Conservation (phyloP, 2,888 invertebrate species). For the Cosmia pyralina region DNA sequence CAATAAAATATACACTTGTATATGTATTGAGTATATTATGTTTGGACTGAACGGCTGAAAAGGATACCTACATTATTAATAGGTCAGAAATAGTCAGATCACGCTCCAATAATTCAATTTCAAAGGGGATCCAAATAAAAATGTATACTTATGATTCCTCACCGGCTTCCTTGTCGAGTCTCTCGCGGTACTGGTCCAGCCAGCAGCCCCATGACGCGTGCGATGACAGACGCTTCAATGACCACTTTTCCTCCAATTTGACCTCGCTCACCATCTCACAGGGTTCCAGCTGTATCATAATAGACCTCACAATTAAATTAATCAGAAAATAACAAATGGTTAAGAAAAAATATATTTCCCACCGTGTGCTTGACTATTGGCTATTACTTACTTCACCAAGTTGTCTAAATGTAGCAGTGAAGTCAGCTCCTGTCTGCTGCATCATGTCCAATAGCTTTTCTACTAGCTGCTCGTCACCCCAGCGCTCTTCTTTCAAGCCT, state of each 20-base stretch:
- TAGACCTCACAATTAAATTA: background rate
- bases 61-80: background rate
- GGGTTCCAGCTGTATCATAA: constrained; percentile 79
- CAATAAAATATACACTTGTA: too few species aligned
- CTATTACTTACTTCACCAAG: constrained; percentile 84
- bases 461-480: constrained; percentile 87
- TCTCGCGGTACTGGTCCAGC: constrained; percentile 85
- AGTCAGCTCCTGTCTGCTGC: constrained; percentile 92
- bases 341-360: background rate
- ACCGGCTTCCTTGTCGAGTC: constrained; percentile 86
- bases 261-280: constrained; percentile 81
- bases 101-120: background rate
- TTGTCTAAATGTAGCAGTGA: constrained; percentile 91
- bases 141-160: constrained; percentile 16
- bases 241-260: constrained; percentile 86
- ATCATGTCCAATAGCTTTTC: constrained; percentile 90
- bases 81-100: background rate
- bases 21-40: background rate
- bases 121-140: background rate
- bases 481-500: constrained; percentile 85
- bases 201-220: constrained; percentile 87
- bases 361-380: background rate
- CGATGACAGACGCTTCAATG: constrained; percentile 84
- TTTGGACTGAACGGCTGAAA: background rate
- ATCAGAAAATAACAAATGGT: background rate